Evolutionary conservation across 2,113 vertebrate genomes (phyloP).

Genomic region (Cyanoliseus patagonus): DNA sequence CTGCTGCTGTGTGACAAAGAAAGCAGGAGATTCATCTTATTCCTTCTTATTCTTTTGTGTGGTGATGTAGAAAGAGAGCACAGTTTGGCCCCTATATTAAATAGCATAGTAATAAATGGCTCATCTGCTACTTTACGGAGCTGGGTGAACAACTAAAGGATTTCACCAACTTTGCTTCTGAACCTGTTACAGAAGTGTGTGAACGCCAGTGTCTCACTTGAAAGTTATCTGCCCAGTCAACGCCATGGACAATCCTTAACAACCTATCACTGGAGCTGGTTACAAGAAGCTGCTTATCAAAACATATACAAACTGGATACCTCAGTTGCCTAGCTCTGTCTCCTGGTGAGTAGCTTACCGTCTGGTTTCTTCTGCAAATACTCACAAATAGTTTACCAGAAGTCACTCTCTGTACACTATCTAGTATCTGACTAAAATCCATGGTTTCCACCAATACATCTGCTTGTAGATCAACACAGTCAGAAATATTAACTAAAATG

Average conservation of each 20-base stretch:
- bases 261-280: not conserved
- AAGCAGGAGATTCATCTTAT: not conserved
- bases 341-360: not conserved
- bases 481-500: slow-evolving; percentile 24
- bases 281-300: not conserved
- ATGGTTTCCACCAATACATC: not conserved
- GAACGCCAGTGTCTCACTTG: not conserved
- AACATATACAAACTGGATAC: not conserved
- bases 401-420: not conserved
- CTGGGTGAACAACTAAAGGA: not conserved
- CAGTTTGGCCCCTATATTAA: not conserved
- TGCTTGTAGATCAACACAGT: not conserved
- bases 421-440: not conserved
- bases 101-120: not conserved
- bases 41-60: not conserved
- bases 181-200: not conserved
- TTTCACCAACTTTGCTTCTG: not conserved
- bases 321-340: not conserved
- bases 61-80: not conserved
- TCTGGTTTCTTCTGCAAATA: not conserved
- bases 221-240: not conserved
- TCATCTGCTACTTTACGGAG: not conserved
- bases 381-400: not conserved
- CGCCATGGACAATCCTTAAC: not conserved
- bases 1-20: not conserved